phyloP scores from a whole-genome alignment of 2,113 vertebrate species.

The Ophthalmolycus amberensis region DNA sequence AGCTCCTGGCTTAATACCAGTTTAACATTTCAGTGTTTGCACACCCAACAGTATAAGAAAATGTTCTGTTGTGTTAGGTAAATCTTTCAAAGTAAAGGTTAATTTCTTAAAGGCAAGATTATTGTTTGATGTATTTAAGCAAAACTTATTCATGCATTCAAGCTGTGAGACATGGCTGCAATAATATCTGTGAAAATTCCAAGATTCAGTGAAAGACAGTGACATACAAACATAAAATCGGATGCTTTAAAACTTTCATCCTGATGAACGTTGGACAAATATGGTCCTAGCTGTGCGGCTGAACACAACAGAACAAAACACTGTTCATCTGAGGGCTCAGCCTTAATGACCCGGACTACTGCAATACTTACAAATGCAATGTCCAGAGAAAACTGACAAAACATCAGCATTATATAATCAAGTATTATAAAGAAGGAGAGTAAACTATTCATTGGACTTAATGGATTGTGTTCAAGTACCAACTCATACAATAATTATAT shows the following conservation, averaged over 20 bases:
- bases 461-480: conserved; percentile 35
- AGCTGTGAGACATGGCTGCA: neutral
- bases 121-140: neutral
- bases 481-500: neutral
- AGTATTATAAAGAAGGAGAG: neutral
- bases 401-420: conserved; percentile 1
- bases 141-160: neutral
- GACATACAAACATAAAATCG: neutral
- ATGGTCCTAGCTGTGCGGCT: neutral
- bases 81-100: neutral
- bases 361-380: conserved; percentile 2
- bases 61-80: neutral
- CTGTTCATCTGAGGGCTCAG: neutral
- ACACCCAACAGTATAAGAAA: neutral
- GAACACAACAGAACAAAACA: neutral
- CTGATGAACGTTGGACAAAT: neutral
- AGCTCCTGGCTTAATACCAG: neutral
- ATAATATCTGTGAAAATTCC: neutral
- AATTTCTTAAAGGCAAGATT: neutral
- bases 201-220: neutral
- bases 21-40: neutral
- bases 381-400: neutral
- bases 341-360: neutral
- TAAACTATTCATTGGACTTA: conserved; percentile 12
- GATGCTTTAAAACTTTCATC: neutral